phyloP scores from a whole-genome alignment of 2,113 vertebrate genomes.

The Dascyllus trimaculatus region DNA sequence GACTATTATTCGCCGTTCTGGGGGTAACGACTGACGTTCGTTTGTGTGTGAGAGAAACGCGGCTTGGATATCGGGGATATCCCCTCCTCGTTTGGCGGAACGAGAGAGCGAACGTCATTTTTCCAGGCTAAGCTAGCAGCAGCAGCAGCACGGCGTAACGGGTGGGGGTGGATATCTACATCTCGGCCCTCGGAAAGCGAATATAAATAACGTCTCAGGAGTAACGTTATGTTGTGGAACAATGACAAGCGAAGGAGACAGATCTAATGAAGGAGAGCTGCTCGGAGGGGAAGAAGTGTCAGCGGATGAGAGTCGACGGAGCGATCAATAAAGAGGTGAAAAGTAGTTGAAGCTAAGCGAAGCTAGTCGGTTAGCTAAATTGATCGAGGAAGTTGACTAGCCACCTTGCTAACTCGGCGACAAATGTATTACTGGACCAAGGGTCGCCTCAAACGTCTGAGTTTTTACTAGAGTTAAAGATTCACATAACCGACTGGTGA shows the following conservation, averaged over 20 bases:
- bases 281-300: conserved; percentile 15
- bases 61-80: conserved; percentile 12
- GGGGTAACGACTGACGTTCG: conserved; percentile 10
- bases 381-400: conserved; percentile 70
- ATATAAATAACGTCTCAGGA: conserved; percentile 23
- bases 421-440: conserved; percentile 50
- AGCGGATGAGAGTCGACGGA: conserved; percentile 21
- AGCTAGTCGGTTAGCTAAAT: conserved; percentile 61
- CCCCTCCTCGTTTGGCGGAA: conserved; percentile 19
- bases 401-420: conserved; percentile 47
- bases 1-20: neutral
- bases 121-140: conserved; percentile 65
- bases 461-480: conserved; percentile 8
- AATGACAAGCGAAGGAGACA: conserved; percentile 42
- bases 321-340: conserved; percentile 21
- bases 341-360: conserved; percentile 26
- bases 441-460: conserved; percentile 27
- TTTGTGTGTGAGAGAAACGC: conserved; percentile 1
- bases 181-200: conserved; percentile 50
- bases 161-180: conserved; percentile 70
- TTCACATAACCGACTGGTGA: neutral
- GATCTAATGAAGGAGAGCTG: conserved; percentile 18
- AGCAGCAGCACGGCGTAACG: conserved; percentile 20
- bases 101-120: conserved; percentile 21
- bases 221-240: conserved; percentile 30